Evolutionary conservation across 2,797 vertebrate genomes (phyloP).

Genomic region (Threskiornis aethiopicus): DNA sequence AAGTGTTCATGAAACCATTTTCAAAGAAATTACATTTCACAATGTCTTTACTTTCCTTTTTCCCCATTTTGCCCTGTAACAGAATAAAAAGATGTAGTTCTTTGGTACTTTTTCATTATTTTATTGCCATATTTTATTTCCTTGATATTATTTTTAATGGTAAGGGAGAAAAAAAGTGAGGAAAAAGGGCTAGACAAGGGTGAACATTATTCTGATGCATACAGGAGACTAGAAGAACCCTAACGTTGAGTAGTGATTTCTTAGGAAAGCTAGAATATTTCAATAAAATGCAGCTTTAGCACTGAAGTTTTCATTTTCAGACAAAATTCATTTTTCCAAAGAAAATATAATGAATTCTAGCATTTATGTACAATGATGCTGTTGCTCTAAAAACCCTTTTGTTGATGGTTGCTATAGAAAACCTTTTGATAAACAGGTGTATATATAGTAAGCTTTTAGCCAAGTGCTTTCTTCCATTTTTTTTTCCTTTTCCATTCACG

Average conservation of each 20-base stretch:
- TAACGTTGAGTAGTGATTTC: not conserved
- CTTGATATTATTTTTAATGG: not conserved
- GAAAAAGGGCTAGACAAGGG: not conserved
- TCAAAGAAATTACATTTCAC: not conserved
- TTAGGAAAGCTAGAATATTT: not conserved
- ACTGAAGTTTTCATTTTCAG: not conserved
- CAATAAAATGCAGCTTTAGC: not conserved
- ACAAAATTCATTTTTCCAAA: not conserved
- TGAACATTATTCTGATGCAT: not conserved
- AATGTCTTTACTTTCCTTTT: not conserved
- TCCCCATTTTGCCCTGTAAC: not conserved
- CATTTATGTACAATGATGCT: not conserved
- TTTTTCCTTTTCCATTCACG: not conserved
- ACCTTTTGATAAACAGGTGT: not conserved
- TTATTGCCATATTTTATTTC: not conserved
- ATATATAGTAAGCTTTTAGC: slow-evolving; percentile 20
- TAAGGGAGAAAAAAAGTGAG: not conserved
- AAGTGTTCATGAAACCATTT: not conserved
- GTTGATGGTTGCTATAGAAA: slow-evolving; percentile 42
- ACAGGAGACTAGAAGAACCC: not conserved
- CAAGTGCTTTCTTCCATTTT: not conserved
- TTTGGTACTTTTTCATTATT: not conserved
- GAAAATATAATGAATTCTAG: not conserved
- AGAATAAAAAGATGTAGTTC: not conserved
- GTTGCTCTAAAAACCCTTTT: not conserved